phyloP scores from a whole-genome alignment of 2,797 vertebrate genomes.

The Rhinichthys osculus region DNA sequence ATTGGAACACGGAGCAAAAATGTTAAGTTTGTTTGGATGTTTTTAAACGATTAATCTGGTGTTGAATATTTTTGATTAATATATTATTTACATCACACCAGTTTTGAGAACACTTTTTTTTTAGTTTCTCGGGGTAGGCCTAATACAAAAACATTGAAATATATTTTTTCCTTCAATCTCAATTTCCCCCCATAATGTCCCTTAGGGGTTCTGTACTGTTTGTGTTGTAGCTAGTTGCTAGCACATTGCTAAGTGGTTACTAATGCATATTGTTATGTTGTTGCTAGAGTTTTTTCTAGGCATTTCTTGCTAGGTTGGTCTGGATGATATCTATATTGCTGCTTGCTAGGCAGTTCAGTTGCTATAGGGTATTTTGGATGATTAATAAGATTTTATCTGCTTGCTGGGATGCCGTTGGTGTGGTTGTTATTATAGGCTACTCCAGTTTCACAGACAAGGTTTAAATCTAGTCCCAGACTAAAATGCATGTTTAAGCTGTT shows the following conservation, averaged over 20 bases:
- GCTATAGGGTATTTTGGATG: not conserved
- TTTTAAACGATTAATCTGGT: not conserved
- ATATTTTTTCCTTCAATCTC: not conserved
- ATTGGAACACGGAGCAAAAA: not conserved
- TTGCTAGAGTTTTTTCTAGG: not conserved
- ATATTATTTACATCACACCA: not conserved
- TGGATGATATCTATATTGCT: not conserved
- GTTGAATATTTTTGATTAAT: not conserved
- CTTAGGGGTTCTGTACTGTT: not conserved
- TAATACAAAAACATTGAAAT: not conserved
- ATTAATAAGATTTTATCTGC: not conserved
- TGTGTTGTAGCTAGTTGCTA: not conserved
- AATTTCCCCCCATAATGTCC: not conserved
- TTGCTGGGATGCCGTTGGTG: not conserved
- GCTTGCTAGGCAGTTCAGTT: not conserved
- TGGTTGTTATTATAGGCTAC: too few species aligned
- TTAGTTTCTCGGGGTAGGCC: too few species aligned
- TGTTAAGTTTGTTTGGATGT: not conserved
- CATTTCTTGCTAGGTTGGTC: not conserved
- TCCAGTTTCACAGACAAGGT: not conserved
- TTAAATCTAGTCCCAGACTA: not conserved
- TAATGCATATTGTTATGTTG: not conserved
- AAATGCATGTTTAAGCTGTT: not conserved
- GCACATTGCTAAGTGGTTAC: not conserved
- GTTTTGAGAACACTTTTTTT: not conserved